These are phyloP conservation scores for Scaptodrosophila latifasciaeformis DNA, from an alignment of 2,888 invertebrate species.

Conservation along the genomic window DNA sequence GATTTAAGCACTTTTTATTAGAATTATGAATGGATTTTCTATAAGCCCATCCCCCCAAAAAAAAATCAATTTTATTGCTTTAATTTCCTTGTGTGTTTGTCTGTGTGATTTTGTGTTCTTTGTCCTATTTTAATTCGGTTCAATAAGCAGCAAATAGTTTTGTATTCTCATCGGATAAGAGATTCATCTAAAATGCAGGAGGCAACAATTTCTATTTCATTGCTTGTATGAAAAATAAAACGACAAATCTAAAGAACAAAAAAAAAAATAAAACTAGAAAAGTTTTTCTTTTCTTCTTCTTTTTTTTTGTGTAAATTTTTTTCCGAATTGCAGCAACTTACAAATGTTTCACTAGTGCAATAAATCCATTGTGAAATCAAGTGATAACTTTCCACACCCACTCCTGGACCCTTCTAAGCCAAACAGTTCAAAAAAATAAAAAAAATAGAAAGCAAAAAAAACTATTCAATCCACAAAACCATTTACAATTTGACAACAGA, in stretches of 20 bases:
- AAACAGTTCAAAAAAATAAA: too few relatives aligned
- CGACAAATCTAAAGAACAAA: slow-evolving; percentile 12
- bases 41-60: too few relatives aligned
- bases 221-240: too few relatives aligned
- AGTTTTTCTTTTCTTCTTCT: slow-evolving; percentile 20
- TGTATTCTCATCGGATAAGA: slow-evolving; percentile 18
- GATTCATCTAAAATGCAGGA: too few relatives aligned
- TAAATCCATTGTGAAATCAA: slow-evolving; percentile 58
- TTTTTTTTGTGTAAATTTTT: slow-evolving; percentile 43
- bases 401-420: too few relatives aligned
- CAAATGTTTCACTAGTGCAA: slow-evolving; percentile 57
- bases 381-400: slow-evolving; percentile 10
- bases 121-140: slow-evolving; percentile 1
- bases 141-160: slow-evolving; percentile 24
- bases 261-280: slow-evolving; percentile 25
- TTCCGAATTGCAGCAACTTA: slow-evolving; percentile 15
- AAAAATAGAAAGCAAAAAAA: too few relatives aligned
- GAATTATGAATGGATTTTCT: too few relatives aligned
- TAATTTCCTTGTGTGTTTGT: slow-evolving; percentile 10
- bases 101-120: slow-evolving; percentile 1
- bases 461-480: too few relatives aligned
- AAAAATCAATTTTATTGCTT: too few relatives aligned
- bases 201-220: slow-evolving; percentile 1
- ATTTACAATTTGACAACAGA: too few relatives aligned
- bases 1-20: too few relatives aligned